A percentile compares a stretch with the other conserved stretches of the same genome.
These are phyloP conservation scores for Camelus dromedarius DNA, from an alignment of 2,113 vertebrate genomes.

Conservation along the genomic window DNA sequence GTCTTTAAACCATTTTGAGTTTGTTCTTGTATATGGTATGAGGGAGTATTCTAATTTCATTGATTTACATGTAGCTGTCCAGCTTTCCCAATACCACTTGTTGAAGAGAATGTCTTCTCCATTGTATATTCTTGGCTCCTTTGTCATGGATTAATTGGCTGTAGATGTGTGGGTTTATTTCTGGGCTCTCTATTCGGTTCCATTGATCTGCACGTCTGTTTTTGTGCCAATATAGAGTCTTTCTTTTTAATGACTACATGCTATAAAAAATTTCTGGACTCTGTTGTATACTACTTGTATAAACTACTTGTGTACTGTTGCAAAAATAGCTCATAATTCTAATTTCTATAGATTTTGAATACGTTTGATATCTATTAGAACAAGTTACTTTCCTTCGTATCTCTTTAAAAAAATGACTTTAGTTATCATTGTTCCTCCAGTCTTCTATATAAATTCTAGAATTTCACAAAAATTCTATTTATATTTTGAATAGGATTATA, in stretches of 20 bases:
- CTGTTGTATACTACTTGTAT: background rate
- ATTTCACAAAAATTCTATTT: constrained; percentile 1
- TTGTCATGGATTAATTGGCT: too few species aligned
- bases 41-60: background rate
- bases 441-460: background rate
- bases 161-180: background rate
- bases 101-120: background rate
- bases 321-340: background rate
- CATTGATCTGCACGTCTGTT: background rate
- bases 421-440: background rate
- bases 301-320: background rate
- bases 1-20: background rate
- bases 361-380: background rate
- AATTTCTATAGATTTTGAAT: background rate
- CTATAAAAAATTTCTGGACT: background rate
- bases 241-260: background rate
- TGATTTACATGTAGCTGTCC: background rate
- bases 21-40: background rate
- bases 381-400: background rate
- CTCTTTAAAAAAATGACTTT: background rate
- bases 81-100: background rate
- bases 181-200: background rate
- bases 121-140: background rate
- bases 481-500: background rate
- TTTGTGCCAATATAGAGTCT: background rate